Percentiles rank a stretch among this genome's conserved stretches.
phyloP scores from a whole-genome alignment of 2,797 vertebrate species.

The Gallinago solitaria region DNA sequence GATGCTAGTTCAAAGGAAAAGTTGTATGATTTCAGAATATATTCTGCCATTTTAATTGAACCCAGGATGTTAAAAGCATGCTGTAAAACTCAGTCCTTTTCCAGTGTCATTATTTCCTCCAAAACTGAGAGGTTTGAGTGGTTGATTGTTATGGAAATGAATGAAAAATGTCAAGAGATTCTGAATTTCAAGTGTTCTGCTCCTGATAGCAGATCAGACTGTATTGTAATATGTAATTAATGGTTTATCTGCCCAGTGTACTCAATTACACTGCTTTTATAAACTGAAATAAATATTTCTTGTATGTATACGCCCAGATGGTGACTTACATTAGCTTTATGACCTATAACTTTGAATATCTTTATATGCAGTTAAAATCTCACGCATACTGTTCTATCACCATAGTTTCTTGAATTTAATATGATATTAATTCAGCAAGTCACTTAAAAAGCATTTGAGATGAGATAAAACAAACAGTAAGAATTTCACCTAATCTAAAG shows the following conservation, averaged over 20 bases:
- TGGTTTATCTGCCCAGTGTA: constrained; percentile 6
- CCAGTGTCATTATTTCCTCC: background rate
- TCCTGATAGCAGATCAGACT: constrained; percentile 26
- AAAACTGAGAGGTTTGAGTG: constrained; percentile 3
- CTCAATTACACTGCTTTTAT: constrained; percentile 32
- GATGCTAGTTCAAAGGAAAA: constrained; percentile 6
- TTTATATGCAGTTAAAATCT: background rate
- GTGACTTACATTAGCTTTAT: background rate
- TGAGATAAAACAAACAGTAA: constrained; percentile 21
- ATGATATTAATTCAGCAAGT: constrained; percentile 21
- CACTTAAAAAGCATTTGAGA: constrained; percentile 35
- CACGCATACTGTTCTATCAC: background rate
- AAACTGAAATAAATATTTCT: constrained; percentile 38
- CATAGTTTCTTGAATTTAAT: constrained; percentile 12
- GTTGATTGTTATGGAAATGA: constrained; percentile 54
- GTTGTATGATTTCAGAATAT: background rate
- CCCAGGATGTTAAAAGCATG: background rate
- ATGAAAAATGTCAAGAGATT: constrained; percentile 42
- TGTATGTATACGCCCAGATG: background rate
- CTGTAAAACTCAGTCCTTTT: background rate
- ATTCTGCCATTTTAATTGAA: constrained; percentile 34
- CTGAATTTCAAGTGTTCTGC: background rate
- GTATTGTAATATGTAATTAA: constrained; percentile 40
- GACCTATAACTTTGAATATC: background rate
- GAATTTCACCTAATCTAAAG: constrained; percentile 28